Evolutionary conservation across 64 coral and sea anemone species (phyloP).

Genomic region (Montipora efflorescens): DNA sequence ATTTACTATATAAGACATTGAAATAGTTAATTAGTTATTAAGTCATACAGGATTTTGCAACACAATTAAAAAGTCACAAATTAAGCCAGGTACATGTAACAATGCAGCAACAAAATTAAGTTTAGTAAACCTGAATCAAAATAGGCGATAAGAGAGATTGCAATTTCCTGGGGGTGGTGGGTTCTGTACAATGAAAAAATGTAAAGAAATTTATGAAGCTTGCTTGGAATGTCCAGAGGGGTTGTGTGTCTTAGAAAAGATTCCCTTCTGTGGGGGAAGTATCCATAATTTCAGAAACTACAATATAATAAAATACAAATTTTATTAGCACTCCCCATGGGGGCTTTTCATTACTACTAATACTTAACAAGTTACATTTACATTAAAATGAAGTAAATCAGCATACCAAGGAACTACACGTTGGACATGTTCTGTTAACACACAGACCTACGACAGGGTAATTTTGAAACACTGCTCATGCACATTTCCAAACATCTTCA

Average conservation of each 20-base stretch:
- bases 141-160: background rate
- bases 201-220: background rate
- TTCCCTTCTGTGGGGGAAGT: background rate
- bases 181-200: background rate
- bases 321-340: background rate
- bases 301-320: background rate
- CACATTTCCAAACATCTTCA: background rate
- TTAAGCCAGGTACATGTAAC: background rate
- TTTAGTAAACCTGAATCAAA: background rate
- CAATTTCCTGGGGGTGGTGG: background rate
- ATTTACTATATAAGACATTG: background rate
- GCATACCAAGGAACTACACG: background rate
- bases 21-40: background rate
- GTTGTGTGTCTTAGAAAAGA: background rate
- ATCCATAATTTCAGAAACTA: background rate
- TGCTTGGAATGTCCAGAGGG: background rate
- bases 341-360: background rate
- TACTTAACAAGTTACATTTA: background rate
- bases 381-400: background rate
- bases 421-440: background rate
- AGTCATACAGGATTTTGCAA: background rate
- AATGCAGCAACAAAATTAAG: background rate
- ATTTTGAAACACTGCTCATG: background rate
- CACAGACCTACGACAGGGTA: background rate
- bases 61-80: conserved; percentile 1